Conservation (phyloP, 2,888 invertebrate species). For the Rapana venosa region DNA sequence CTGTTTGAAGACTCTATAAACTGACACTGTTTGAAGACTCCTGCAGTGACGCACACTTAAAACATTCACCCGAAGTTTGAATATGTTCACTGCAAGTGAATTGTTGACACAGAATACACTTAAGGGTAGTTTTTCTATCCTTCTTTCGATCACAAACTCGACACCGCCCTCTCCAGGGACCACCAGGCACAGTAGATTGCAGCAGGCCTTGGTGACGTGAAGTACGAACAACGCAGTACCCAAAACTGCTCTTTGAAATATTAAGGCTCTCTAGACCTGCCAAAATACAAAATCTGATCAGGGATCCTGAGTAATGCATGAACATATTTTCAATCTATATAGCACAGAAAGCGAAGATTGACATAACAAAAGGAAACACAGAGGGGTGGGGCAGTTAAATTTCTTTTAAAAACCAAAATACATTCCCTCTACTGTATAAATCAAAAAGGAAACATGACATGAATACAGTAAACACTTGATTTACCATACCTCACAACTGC, state of each 20-base stretch:
- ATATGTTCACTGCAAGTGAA: conserved; percentile 23
- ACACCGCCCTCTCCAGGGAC: conserved; percentile 29
- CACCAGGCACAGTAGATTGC: not conserved
- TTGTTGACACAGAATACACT: not conserved
- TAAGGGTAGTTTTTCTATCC: conserved; percentile 29
- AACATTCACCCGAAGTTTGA: not conserved
- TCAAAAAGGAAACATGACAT: no score
- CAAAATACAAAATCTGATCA: conserved; percentile 22
- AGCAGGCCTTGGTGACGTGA: conserved; percentile 16
- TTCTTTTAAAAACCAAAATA: no score
- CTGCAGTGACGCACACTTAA: not conserved
- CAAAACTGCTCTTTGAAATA: not conserved
- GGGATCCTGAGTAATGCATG: not conserved
- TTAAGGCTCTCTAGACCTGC: conserved; percentile 19
- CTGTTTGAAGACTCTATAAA: not conserved
- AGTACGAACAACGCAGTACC: conserved; percentile 21
- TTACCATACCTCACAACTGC: no score
- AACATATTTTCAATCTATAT: not conserved
- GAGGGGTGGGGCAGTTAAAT: no score
- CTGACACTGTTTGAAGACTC: not conserved
- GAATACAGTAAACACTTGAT: no score
- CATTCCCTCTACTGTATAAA: no score
- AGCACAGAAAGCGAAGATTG: no score
- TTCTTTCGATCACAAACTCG: conserved; percentile 25
- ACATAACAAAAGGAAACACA: no score